These are phyloP conservation scores for Stenoptilia bipunctidactyla DNA, from an alignment of 2,888 invertebrate genomes.

Conservation along the genomic window DNA sequence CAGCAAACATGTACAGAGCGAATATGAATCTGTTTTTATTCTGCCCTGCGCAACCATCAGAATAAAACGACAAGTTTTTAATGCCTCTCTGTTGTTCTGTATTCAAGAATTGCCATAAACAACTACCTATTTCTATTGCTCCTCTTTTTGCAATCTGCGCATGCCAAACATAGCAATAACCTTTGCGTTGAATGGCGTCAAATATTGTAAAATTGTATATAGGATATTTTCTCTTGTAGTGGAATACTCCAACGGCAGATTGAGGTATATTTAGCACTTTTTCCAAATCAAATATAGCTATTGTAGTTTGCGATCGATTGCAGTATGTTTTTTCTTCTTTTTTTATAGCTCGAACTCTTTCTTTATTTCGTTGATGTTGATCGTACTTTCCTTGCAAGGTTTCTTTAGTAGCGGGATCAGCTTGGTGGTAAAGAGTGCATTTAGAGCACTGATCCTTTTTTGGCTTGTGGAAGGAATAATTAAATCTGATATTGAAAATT, in stretches of 20 bases:
- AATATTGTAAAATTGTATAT: slow-evolving; percentile 1
- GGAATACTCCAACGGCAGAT: slow-evolving; percentile 17
- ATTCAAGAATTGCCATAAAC: slow-evolving; percentile 8
- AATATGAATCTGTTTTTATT: slow-evolving; percentile 10
- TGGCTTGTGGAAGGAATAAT: slow-evolving; percentile 6
- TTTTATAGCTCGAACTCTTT: slow-evolving; percentile 17
- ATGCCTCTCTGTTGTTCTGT: slow-evolving; percentile 5
- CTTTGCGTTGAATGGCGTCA: neutral
- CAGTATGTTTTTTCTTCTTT: slow-evolving; percentile 15
- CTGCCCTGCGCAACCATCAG: slow-evolving; percentile 8
- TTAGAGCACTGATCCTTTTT: slow-evolving; percentile 6
- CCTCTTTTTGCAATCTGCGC: slow-evolving; percentile 8
- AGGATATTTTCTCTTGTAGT: slow-evolving; percentile 18
- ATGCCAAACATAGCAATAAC: slow-evolving; percentile 11
- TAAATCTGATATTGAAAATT: neutral
- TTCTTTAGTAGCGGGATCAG: slow-evolving; percentile 3
- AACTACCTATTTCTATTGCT: slow-evolving; percentile 8
- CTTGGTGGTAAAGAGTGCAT: slow-evolving; percentile 6
- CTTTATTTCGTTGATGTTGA: slow-evolving; percentile 17
- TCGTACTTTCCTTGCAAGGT: slow-evolving; percentile 1
- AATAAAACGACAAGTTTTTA: slow-evolving; percentile 9
- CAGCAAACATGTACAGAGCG: slow-evolving; percentile 7
- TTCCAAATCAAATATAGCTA: slow-evolving; percentile 19
- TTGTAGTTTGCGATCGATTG: neutral
- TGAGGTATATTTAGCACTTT: slow-evolving; percentile 20